Evolutionary conservation across 2,888 invertebrate species (phyloP).

Genomic region (Drosophila mercatorum): DNA sequence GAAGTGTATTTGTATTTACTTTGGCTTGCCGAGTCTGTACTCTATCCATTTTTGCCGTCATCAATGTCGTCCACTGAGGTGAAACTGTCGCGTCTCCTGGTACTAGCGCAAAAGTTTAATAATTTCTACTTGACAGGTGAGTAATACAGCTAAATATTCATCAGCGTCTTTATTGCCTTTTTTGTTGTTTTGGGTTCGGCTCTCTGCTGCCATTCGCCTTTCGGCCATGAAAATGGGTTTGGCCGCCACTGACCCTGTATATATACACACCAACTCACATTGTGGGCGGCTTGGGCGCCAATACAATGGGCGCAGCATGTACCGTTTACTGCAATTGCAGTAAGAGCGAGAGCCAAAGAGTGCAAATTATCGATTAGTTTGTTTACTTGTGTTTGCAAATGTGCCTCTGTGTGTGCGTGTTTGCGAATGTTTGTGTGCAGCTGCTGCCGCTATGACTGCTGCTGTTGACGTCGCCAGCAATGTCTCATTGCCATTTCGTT

Average conservation of each 20-base stretch:
- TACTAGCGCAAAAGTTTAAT: slow-evolving; percentile 94
- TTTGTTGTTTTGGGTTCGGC: slow-evolving; percentile 17
- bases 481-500: slow-evolving; percentile 42
- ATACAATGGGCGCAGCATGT: slow-evolving; percentile 49
- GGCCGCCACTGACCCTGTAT: slow-evolving; percentile 41
- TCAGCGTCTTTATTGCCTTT: slow-evolving; percentile 18
- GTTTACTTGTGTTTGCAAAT: slow-evolving; percentile 43
- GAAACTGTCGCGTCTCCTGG: slow-evolving; percentile 89
- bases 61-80: slow-evolving; percentile 83
- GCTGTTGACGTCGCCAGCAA: slow-evolving; percentile 38
- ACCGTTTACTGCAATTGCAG: slow-evolving; percentile 51
- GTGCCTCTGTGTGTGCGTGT: slow-evolving; percentile 16
- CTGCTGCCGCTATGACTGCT: slow-evolving; percentile 5
- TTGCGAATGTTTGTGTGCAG: slow-evolving; percentile 18
- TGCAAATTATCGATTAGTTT: slow-evolving; percentile 67
- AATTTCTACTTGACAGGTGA: slow-evolving; percentile 95
- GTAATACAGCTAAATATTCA: slow-evolving; percentile 53
- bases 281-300: slow-evolving; percentile 56
- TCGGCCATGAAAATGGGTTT: slow-evolving; percentile 60
- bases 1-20: slow-evolving; percentile 54
- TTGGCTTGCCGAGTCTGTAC: slow-evolving; percentile 41
- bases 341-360: slow-evolving; percentile 46
- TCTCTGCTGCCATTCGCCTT: slow-evolving; percentile 9
- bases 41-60: slow-evolving; percentile 9
- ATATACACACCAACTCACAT: slow-evolving; percentile 17